Evolutionary conservation across 2,888 invertebrate species (phyloP), one percentile per base, ranked within the genome.

Genomic region (Hylaea fasciaria): DNA sequence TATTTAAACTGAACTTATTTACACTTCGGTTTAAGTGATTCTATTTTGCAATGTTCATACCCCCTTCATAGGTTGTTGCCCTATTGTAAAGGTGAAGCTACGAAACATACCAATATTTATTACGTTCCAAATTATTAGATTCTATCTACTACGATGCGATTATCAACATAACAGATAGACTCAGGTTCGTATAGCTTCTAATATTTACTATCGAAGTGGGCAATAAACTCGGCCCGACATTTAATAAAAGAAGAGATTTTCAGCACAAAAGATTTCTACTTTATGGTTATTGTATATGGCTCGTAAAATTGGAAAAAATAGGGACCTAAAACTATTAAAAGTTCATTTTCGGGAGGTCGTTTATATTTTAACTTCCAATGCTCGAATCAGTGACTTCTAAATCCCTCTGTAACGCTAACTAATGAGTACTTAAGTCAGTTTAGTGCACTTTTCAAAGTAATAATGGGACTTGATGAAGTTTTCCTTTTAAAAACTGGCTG

Each of bases 381-480:
- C 62, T 45, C 60, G 53, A 62, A 65, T 65, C 58, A 60, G 65
- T 63, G 71, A 74, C 65, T 70, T 68, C 63, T 69, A 74, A 80
- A 76, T 72, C 70, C 72, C 71, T 66, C 63, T 65, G 70, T 69
- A 69, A 70, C 62, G 71, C 75, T 77, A 72, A 81, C 79, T 83
- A 82, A 86, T 82, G 82, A 81, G 71, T 71, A 73, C 74, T 82
- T 80, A 75, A 73, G 70, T 73, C 69, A 74, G 75, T 85, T 87
- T 82, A 87, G 81, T 84, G 84, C 82, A 82, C 81, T 87, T 85
- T 67, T 61, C 65, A 41, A 85, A 87, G 79, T 85, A 81, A 78
- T 85, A 87, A 87, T 83, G 81, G 82, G 71, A 76, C 77, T 83
- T 83, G 71, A 81, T 82, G 72, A 81, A 86, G 77, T 83, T 85